These are phyloP conservation scores for Lissocephala sabroskyi DNA, from an alignment of 2,888 invertebrate species.

Conservation along the genomic window DNA sequence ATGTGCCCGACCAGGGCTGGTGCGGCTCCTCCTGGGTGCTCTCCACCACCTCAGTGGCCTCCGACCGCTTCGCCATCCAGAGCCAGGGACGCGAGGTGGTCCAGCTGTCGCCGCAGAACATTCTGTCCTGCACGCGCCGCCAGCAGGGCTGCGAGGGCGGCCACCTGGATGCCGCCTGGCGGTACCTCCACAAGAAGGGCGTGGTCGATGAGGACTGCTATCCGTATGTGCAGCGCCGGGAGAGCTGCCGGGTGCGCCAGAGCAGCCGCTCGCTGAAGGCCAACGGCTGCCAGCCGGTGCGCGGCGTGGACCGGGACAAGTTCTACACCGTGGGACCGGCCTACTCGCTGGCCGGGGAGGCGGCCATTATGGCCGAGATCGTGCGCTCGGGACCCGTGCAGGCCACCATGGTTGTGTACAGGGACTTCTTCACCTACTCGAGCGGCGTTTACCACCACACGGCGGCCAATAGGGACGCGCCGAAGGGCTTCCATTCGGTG, in stretches of 20 bases:
- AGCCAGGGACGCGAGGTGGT: constrained; percentile 84
- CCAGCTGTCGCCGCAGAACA: constrained; percentile 85
- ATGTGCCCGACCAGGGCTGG: constrained; percentile 81
- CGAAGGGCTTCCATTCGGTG: constrained; percentile 89
- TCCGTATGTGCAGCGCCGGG: constrained; percentile 80
- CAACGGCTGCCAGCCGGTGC: constrained; percentile 75
- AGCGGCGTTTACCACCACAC: constrained; percentile 86
- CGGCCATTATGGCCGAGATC: constrained; percentile 94
- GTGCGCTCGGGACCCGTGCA: constrained; percentile 93
- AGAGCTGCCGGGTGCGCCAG: constrained; percentile 78
- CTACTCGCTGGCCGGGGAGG: constrained; percentile 81
- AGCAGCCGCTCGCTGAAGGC: constrained; percentile 67
- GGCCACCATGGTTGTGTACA: constrained; percentile 91
- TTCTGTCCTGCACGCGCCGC: constrained; percentile 87
- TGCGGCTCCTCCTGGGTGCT: constrained; percentile 95
- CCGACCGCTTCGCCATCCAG: constrained; percentile 88
- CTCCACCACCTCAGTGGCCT: constrained; percentile 85
- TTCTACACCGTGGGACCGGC: constrained; percentile 84
- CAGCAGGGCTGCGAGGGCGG: constrained; percentile 91
- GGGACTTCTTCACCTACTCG: constrained; percentile 93
- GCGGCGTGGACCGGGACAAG: constrained; percentile 74
- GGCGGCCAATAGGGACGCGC: constrained; percentile 74
- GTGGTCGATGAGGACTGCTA: constrained; percentile 89
- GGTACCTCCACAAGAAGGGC: constrained; percentile 85
- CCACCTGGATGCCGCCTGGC: constrained; percentile 93